Evolutionary conservation across 2,888 invertebrate species (phyloP).

Genomic region (Drosophila recens): DNA sequence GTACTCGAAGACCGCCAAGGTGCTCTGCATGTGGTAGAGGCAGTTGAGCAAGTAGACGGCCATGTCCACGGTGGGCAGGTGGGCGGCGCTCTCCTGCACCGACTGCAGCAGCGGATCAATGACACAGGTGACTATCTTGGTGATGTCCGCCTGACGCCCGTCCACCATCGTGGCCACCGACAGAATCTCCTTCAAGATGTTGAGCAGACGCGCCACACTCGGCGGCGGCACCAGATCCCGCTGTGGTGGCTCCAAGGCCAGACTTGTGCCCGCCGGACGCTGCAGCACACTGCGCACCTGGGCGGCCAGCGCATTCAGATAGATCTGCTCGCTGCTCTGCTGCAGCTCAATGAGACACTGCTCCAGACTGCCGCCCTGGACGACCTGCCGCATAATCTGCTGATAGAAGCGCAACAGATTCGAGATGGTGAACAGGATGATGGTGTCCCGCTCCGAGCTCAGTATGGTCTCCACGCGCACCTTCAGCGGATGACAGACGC

Average conservation of each 20-base stretch:
- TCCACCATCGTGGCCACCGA: conserved; percentile 93
- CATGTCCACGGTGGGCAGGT: conserved; percentile 96
- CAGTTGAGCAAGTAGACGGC: conserved; percentile 98
- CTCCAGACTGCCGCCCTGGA: conserved; percentile 89
- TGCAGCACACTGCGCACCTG: conserved; percentile 91
- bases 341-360: conserved; percentile 92
- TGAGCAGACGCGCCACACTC: conserved; percentile 92
- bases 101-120: conserved; percentile 96
- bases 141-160: conserved; percentile 92
- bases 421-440: conserved; percentile 94
- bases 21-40: conserved; percentile 95
- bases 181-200: conserved; percentile 94
- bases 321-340: conserved; percentile 93
- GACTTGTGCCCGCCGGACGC: conserved; percentile 84
- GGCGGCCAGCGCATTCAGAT: conserved; percentile 90
- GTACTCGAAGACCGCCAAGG: conserved; percentile 95
- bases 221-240: conserved; percentile 93
- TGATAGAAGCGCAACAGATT: conserved; percentile 96
- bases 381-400: conserved; percentile 89
- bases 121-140: conserved; percentile 93
- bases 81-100: conserved; percentile 96
- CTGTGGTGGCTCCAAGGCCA: conserved; percentile 90
- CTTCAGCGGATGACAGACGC: conserved; percentile 96
- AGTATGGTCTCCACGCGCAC: conserved; percentile 96
- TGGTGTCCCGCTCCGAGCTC: conserved; percentile 92